A percentile compares a stretch with the other conserved stretches of the same genome.
phyloP scores from a whole-genome alignment of 1,140 invertebrate species.

The Notospermus geniculatus region DNA sequence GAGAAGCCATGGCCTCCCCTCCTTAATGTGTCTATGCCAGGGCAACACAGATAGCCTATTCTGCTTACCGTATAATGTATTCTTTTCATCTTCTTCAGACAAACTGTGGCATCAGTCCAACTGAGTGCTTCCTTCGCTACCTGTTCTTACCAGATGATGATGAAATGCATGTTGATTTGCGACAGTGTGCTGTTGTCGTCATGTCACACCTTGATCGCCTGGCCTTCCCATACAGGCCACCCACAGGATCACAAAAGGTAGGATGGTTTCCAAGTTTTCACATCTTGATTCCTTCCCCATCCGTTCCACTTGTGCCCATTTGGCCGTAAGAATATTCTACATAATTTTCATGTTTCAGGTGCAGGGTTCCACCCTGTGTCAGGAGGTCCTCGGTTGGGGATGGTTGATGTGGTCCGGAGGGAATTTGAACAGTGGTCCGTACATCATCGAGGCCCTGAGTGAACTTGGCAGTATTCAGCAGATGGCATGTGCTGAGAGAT shows the following conservation, averaged over 20 bases:
- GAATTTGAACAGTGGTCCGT: slow-evolving; percentile 55
- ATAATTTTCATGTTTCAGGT: too few species aligned
- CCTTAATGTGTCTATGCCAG: too few species aligned
- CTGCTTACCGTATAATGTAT: too few species aligned
- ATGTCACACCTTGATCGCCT: slow-evolving; percentile 85
- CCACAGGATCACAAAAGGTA: slow-evolving; percentile 60
- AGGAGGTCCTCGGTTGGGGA: slow-evolving; percentile 68
- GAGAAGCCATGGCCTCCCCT: too few species aligned
- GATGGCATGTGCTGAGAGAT: slow-evolving; percentile 67
- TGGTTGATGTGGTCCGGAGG: slow-evolving; percentile 61
- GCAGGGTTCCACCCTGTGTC: slow-evolving; percentile 36
- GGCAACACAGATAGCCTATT: too few species aligned
- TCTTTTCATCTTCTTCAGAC: slow-evolving; percentile 23
- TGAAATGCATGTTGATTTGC: slow-evolving; percentile 72
- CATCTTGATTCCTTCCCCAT: too few species aligned
- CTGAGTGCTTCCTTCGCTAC: slow-evolving; percentile 62
- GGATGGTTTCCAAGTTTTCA: too few species aligned
- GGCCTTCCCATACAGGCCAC: slow-evolving; percentile 76
- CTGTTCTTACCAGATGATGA: slow-evolving; percentile 79
- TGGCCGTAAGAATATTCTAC: too few species aligned
- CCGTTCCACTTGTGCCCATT: too few species aligned
- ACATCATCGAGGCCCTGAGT: slow-evolving; percentile 63
- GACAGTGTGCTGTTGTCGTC: slow-evolving; percentile 82
- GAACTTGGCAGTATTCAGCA: slow-evolving; percentile 66
- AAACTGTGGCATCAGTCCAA: slow-evolving; percentile 55